Base-by-base conservation (phyloP, 2,797 vertebrate genomes). In the Coranthus polyacanthus region DNA sequence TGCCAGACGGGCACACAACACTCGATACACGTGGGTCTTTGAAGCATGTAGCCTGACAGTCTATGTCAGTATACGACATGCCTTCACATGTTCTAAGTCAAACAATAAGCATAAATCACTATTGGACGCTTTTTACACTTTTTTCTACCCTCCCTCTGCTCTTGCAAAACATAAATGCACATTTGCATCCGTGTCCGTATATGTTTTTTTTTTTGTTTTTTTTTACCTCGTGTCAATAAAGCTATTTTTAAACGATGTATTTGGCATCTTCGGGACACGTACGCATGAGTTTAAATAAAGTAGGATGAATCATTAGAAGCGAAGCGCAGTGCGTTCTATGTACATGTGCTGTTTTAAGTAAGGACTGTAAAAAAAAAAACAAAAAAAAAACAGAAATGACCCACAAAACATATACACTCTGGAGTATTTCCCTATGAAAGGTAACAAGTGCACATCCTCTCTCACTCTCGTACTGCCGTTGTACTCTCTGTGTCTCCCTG, bases 181-280 rank as follows among this genome's bases (percentile, higher is more conserved):
- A 51, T 52, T 36, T 16, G 39, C n/a, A 49, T 47, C 39, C 39
- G 17, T 10, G 29, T 58, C 58, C 73, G 59, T 47, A 0, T 29
- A n/a, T n/a, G n/a, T 24, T 24, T 24, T 29, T 29, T 29, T 29
- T 29, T 29, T 5, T 29, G 26, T 29, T 3, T 26, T 3, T 3
- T 41, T 21, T 51, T 67, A 55, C 16, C 42, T 69, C 60, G 47
- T 75, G 65, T 54, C 37, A 75, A 47, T 5, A 2, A 43, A 78
- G 32, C 24, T 39, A 45, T 82, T 82, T n/a, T 73, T 57, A 52
- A 65, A 62, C 61, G 17, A 53, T 58, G 66, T 22, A 60, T 53
- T 29, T 44, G 44, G 52, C 47, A 49, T 49, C 43, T 70, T 45
- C 10, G 17, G 38, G 74, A 47, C 20, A 45, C 18, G 15, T 37